phyloP scores from a whole-genome alignment of 2,888 invertebrate genomes.

The Lasioglossum marginatum region DNA sequence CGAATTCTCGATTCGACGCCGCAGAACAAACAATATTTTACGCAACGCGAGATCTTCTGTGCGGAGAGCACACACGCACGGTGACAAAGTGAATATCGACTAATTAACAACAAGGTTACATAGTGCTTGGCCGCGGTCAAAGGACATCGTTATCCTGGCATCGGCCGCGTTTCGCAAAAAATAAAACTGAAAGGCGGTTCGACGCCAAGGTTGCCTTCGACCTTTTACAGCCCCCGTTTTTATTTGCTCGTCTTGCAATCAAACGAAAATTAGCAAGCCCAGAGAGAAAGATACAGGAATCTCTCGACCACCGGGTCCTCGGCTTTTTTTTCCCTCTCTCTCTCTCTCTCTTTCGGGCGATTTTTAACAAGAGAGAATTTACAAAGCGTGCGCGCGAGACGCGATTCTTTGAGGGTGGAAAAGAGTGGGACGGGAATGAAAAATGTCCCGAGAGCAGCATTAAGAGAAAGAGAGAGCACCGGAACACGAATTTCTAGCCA shows the following conservation, averaged over 20 bases:
- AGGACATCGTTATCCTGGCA: constrained; percentile 69
- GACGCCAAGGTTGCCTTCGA: constrained; percentile 50
- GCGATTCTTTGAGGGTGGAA: constrained; percentile 30
- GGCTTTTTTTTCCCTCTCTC: neutral
- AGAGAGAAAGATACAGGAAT: constrained; percentile 35
- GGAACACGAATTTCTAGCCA: constrained; percentile 40
- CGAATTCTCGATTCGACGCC: constrained; percentile 36
- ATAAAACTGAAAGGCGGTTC: constrained; percentile 30
- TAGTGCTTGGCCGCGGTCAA: constrained; percentile 62
- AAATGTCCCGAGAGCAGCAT: constrained; percentile 17
- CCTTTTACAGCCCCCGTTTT: constrained; percentile 35
- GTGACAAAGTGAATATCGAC: constrained; percentile 70
- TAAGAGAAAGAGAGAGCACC: constrained; percentile 26
- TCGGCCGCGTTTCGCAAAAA: constrained; percentile 33
- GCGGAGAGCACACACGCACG: constrained; percentile 26
- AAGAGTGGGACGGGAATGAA: constrained; percentile 13
- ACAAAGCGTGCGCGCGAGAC: constrained; percentile 37
- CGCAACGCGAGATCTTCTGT: constrained; percentile 32
- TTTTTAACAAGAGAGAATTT: constrained; percentile 54
- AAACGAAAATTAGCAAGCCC: constrained; percentile 77
- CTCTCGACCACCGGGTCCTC: constrained; percentile 16
- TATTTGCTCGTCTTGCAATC: constrained; percentile 68
- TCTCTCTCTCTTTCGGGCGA: constrained; percentile 37
- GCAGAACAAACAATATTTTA: constrained; percentile 46
- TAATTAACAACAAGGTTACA: constrained; percentile 68